Conservation (phyloP, 2,113 vertebrate genomes). For the Larimichthys polyactis region DNA sequence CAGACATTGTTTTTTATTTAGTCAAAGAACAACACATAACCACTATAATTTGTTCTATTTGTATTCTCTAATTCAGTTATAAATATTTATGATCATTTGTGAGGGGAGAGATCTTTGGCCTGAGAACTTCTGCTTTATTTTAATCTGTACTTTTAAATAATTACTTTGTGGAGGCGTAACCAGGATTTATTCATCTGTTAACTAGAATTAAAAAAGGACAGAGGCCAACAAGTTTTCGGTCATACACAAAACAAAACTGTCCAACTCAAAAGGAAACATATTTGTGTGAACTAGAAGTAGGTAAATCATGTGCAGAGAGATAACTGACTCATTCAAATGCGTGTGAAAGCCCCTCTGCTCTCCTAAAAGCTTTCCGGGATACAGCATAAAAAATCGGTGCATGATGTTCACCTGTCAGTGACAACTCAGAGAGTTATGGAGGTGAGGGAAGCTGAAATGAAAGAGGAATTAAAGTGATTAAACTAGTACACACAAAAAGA, state of each 20-base stretch:
- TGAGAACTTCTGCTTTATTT: neutral
- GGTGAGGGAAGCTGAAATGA: slow-evolving; percentile 54
- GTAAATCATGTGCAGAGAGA: neutral
- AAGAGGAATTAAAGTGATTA: slow-evolving; percentile 72
- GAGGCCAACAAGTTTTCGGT: neutral
- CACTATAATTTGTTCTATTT: neutral
- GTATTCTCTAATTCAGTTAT: neutral
- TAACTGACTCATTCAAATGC: slow-evolving; percentile 5
- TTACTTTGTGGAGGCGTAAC: neutral
- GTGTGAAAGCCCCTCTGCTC: neutral
- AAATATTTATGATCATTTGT: neutral
- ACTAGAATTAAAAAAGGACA: neutral
- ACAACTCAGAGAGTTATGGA: slow-evolving; percentile 49
- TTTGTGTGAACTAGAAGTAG: neutral
- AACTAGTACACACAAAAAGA: slow-evolving; percentile 70
- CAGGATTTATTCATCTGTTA: neutral
- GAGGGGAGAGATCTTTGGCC: neutral
- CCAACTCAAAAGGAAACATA: neutral
- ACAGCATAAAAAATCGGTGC: slow-evolving; percentile 19
- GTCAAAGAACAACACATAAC: slow-evolving; percentile 1
- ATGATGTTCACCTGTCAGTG: slow-evolving; percentile 45
- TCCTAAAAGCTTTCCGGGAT: slow-evolving; percentile 5
- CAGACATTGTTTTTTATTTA: neutral
- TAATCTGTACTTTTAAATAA: neutral
- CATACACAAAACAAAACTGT: neutral